These are phyloP conservation scores for Benthosema pterotum DNA, from an alignment of 2,797 vertebrate genomes.

Conservation along the genomic window DNA sequence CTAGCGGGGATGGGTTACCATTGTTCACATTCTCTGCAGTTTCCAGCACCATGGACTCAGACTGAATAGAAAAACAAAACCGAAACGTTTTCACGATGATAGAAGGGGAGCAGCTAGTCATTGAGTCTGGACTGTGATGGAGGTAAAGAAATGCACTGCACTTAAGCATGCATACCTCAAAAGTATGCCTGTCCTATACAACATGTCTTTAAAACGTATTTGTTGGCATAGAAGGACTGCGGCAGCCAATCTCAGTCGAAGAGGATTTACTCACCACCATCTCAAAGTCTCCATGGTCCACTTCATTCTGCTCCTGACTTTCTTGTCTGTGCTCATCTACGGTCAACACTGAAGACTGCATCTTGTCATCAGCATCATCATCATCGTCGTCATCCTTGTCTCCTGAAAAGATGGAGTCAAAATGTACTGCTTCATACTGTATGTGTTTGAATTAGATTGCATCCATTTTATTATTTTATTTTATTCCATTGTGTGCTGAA, in stretches of 20 bases:
- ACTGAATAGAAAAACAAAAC: slow-evolving; percentile 77
- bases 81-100: background rate
- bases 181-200: no score
- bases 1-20: slow-evolving; percentile 95
- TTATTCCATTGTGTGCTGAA: no score
- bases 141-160: no score
- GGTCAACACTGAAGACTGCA: slow-evolving; percentile 90
- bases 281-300: slow-evolving; percentile 97
- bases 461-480: no score
- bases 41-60: slow-evolving; percentile 98
- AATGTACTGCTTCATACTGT: no score
- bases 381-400: slow-evolving; percentile 99
- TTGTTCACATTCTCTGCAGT: slow-evolving; percentile 96
- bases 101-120: background rate
- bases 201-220: no score
- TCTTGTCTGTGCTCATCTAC: slow-evolving; percentile 91
- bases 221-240: no score
- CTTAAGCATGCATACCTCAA: no score
- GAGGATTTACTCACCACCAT: slow-evolving; percentile 91
- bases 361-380: slow-evolving; percentile 95
- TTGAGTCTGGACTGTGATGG: no score
- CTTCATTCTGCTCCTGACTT: slow-evolving; percentile 95
- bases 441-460: no score
- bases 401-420: slow-evolving; percentile 72
- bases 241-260: background rate